phyloP scores from a whole-genome alignment of 2,797 vertebrate genomes.

The Rhyacichthys aspro region DNA sequence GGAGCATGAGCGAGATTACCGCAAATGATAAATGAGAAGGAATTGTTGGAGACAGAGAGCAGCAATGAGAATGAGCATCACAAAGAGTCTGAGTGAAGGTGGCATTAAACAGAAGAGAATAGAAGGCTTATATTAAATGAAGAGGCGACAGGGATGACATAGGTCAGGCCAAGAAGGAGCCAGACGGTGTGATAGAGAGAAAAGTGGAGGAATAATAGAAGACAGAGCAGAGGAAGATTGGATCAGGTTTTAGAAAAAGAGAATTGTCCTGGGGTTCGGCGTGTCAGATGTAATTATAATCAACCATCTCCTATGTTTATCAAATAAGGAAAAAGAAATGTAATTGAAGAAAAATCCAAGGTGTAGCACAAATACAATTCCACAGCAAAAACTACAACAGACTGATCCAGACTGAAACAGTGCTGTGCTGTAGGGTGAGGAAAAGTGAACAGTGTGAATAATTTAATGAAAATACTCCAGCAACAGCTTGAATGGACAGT shows the following conservation, averaged over 20 bases:
- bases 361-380: background rate
- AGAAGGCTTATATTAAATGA: conserved; percentile 30
- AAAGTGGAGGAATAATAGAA: conserved; percentile 4
- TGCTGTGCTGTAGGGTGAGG: background rate
- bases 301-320: background rate
- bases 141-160: background rate
- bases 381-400: background rate
- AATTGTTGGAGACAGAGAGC: conserved; percentile 3
- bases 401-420: conserved; percentile 2
- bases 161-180: conserved; percentile 6
- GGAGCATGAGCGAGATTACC: conserved; percentile 34
- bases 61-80: conserved; percentile 8
- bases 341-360: background rate
- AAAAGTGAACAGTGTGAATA: background rate
- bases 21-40: conserved; percentile 24
- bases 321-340: background rate
- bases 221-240: conserved; percentile 6
- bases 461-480: conserved; percentile 15
- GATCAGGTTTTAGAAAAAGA: conserved; percentile 4
- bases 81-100: conserved; percentile 37
- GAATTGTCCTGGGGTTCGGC: conserved; percentile 13
- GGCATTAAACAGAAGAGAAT: conserved; percentile 42
- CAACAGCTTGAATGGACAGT: conserved; percentile 3
- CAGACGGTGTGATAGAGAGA: background rate
- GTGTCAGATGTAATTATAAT: conserved; percentile 18